A percentile compares a stretch with the other conserved stretches of the same genome.
These are phyloP conservation scores for Sebastes aleutianus DNA, from an alignment of 2,797 vertebrate genomes.

Conservation along the genomic window DNA sequence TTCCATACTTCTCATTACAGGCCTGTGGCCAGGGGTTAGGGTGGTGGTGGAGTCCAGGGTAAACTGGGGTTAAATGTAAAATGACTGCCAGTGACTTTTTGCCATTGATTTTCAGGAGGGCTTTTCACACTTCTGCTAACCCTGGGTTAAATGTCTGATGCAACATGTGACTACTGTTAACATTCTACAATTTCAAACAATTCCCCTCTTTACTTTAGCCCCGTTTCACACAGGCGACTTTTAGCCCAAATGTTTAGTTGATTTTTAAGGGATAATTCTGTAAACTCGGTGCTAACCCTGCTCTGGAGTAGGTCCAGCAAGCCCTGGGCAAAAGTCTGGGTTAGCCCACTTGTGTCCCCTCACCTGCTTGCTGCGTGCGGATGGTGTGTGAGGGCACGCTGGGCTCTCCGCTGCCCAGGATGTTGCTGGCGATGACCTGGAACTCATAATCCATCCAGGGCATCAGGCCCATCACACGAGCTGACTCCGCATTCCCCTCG, in stretches of 20 bases:
- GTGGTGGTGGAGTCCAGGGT: neutral
- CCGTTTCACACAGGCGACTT: too few species aligned
- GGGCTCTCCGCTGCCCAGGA: slow-evolving; percentile 92
- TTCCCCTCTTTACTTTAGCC: too few species aligned
- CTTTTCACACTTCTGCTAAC: too few species aligned
- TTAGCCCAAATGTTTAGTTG: too few species aligned
- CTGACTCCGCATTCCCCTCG: slow-evolving; percentile 92
- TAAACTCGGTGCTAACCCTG: too few species aligned
- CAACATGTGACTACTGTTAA: too few species aligned
- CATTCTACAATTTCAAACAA: too few species aligned
- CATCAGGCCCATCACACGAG: slow-evolving; percentile 88
- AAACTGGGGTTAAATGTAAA: neutral
- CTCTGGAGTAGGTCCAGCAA: neutral
- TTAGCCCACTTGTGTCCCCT: neutral
- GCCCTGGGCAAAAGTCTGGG: neutral
- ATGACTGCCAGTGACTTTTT: neutral
- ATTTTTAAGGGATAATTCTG: too few species aligned
- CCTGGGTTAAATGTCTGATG: too few species aligned
- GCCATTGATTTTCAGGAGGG: neutral
- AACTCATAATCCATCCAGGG: slow-evolving; percentile 99
- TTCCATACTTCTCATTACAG: too few species aligned
- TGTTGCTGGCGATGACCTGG: slow-evolving; percentile 94
- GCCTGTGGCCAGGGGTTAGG: neutral
- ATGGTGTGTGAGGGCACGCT: slow-evolving; percentile 90
- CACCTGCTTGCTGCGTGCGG: slow-evolving; percentile 94